Conservation (phyloP, 2,113 vertebrate genomes). For the Pomatostomus ruficeps region DNA sequence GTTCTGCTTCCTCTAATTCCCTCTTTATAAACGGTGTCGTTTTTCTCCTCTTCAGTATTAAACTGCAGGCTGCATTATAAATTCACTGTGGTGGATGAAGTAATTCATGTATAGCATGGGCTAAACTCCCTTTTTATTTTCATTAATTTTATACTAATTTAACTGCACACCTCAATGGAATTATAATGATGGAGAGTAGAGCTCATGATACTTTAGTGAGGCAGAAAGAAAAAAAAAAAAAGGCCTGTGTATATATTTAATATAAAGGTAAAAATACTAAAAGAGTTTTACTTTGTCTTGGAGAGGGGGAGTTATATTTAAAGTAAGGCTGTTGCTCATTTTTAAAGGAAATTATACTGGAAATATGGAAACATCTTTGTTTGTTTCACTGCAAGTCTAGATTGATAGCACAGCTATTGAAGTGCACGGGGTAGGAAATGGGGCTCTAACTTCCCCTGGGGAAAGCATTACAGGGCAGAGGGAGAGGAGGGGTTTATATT, state of each 20-base stretch:
- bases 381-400: background rate
- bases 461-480: background rate
- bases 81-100: background rate
- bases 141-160: background rate
- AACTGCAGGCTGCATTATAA: background rate
- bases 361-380: background rate
- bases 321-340: background rate
- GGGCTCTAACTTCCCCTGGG: background rate
- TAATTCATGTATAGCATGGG: background rate
- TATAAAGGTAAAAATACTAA: background rate
- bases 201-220: background rate
- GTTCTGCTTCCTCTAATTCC: background rate
- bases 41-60: background rate
- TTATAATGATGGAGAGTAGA: background rate
- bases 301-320: background rate
- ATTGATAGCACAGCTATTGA: background rate
- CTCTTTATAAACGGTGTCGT: background rate
- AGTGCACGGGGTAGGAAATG: background rate
- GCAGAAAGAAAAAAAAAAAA: background rate
- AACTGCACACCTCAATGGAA: background rate
- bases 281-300: background rate
- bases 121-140: background rate
- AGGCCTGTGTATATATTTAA: background rate
- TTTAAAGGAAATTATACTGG: background rate
- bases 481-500: background rate